phyloP scores from a whole-genome alignment of 1,140 invertebrate genomes.

The Tetraneura akinire region DNA sequence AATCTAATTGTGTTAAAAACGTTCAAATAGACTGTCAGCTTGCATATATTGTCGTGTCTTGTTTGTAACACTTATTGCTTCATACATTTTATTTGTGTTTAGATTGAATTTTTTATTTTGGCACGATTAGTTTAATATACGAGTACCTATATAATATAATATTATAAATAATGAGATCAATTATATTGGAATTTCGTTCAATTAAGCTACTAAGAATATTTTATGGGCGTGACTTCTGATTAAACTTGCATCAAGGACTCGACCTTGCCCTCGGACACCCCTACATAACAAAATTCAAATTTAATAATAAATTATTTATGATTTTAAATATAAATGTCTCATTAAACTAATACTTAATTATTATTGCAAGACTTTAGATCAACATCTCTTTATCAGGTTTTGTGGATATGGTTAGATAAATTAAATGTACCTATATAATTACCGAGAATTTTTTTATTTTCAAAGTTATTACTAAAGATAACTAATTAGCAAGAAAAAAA shows the following conservation, averaged over 20 bases:
- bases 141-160: too few relatives aligned
- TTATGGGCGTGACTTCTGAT: not conserved
- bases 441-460: too few relatives aligned
- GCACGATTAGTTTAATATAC: conserved; percentile 12
- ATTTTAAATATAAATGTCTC: conserved; percentile 8
- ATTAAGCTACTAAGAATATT: conserved; percentile 37
- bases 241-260: not conserved
- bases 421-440: too few relatives aligned
- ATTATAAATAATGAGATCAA: conserved; percentile 38
- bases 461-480: too few relatives aligned
- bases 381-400: not conserved
- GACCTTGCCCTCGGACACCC: conserved; percentile 38
- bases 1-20: conserved; percentile 34
- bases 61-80: conserved; percentile 28
- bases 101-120: conserved; percentile 19
- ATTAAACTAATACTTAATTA: conserved; percentile 23
- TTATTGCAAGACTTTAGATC: not conserved
- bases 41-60: conserved; percentile 35
- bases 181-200: conserved; percentile 48
- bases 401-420: not conserved
- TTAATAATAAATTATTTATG: conserved; percentile 26
- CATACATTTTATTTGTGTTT: conserved; percentile 26
- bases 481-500: too few relatives aligned
- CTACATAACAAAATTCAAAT: conserved; percentile 19
- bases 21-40: conserved; percentile 22